Percentiles rank a stretch among this genome's conserved stretches.
Conservation (phyloP, 1,140 invertebrate genomes). For the Notospermus geniculatus region DNA sequence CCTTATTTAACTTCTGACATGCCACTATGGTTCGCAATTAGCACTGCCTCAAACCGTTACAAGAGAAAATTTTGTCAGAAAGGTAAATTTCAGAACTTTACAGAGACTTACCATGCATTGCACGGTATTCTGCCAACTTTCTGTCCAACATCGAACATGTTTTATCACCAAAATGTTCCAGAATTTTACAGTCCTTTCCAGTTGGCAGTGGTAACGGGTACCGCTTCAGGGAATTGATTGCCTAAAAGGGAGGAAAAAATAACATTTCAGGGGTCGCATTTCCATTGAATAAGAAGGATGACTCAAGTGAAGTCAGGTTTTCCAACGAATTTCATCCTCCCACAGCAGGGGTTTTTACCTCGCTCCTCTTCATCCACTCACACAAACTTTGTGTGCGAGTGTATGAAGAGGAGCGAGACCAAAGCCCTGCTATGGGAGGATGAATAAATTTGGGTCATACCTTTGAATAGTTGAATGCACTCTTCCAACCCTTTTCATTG, state of each 20-base stretch:
- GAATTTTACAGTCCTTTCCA: conserved; percentile 80
- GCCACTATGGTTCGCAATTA: neutral
- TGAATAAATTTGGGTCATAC: conserved; percentile 38
- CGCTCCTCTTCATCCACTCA: too few relatives aligned
- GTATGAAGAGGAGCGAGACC: too few relatives aligned
- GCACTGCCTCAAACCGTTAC: neutral
- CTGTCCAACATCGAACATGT: conserved; percentile 74
- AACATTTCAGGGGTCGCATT: too few relatives aligned
- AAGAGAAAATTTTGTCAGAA: neutral
- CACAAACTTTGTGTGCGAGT: too few relatives aligned
- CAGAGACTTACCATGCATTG: conserved; percentile 1
- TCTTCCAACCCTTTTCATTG: conserved; percentile 65
- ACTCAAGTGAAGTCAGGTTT: neutral
- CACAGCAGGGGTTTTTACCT: too few relatives aligned
- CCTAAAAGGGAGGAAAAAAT: conserved; percentile 55
- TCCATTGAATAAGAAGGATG: neutral
- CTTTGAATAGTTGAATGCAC: conserved; percentile 69
- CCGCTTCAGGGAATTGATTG: conserved; percentile 72
- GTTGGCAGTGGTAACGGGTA: conserved; percentile 76
- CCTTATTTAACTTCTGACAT: neutral
- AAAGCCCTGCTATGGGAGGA: neutral
- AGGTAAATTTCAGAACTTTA: neutral
- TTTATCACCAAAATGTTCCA: conserved; percentile 77
- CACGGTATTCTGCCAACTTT: conserved; percentile 61
- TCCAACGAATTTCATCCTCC: too few relatives aligned